Evolutionary conservation across 2,888 invertebrate genomes (phyloP).

Genomic region (Amiota mariae): DNA sequence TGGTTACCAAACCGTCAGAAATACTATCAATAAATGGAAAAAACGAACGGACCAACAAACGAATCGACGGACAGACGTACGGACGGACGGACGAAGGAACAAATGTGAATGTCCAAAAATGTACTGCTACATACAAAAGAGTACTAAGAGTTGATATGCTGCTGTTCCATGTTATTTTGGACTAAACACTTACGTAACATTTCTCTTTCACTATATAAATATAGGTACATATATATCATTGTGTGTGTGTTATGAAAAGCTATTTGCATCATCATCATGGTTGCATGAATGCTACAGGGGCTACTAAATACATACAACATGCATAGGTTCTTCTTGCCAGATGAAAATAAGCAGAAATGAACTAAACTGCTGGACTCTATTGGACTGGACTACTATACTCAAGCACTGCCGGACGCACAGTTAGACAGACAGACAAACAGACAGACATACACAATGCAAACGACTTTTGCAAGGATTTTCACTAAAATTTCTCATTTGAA

Average conservation of each 20-base stretch:
- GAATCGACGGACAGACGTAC: conserved; percentile 36
- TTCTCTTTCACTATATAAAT: neutral
- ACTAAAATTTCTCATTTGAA: conserved; percentile 66
- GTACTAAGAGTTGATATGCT: conserved; percentile 6
- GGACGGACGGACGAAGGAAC: conserved; percentile 25
- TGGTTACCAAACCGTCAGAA: conserved; percentile 45
- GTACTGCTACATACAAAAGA: neutral
- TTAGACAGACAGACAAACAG: too few species aligned
- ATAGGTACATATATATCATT: conserved; percentile 31
- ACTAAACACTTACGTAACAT: conserved; percentile 52
- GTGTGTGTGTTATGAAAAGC: conserved; percentile 19
- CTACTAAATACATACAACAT: too few species aligned
- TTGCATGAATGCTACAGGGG: conserved; percentile 23
- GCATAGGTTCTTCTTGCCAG: too few species aligned
- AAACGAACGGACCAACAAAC: too few species aligned
- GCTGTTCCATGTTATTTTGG: neutral
- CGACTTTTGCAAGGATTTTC: conserved; percentile 60
- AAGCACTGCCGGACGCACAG: too few species aligned
- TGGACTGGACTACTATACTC: too few species aligned
- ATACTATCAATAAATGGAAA: conserved; percentile 62
- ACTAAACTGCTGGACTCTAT: too few species aligned
- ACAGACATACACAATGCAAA: conserved; percentile 12
- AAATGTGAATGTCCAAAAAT: conserved; percentile 40
- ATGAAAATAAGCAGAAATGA: too few species aligned
- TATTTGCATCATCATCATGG: neutral